Conservation (phyloP, 2,113 vertebrate genomes). For the Lethenteron reissneri region DNA sequence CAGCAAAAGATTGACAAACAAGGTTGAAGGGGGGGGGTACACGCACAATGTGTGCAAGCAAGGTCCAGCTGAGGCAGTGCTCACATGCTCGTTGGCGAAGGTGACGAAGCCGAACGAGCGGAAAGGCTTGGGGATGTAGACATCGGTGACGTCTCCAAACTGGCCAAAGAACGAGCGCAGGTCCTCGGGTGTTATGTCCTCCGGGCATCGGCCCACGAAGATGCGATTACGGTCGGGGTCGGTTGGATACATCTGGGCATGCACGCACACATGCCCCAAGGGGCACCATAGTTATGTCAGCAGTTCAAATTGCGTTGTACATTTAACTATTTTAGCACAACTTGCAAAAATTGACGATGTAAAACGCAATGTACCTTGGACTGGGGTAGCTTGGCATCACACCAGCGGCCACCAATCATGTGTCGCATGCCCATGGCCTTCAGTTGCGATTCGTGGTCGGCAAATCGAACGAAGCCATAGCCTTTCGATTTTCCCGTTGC, state of each 20-base stretch:
- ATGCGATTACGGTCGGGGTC: constrained; percentile 1
- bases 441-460: constrained; percentile 1
- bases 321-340: too few relatives aligned
- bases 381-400: neutral
- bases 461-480: constrained; percentile 6
- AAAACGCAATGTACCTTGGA: neutral
- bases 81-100: constrained; percentile 1
- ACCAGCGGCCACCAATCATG: constrained; percentile 6
- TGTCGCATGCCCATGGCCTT: constrained; percentile 3
- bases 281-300: too few relatives aligned
- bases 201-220: constrained; percentile 5
- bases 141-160: constrained; percentile 3
- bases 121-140: constrained; percentile 6
- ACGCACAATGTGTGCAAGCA: too few relatives aligned
- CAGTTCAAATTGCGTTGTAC: too few relatives aligned
- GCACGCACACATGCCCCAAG: neutral
- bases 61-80: neutral
- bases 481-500: neutral
- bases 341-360: too few relatives aligned
- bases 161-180: constrained; percentile 2
- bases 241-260: constrained; percentile 4
- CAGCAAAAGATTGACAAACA: too few relatives aligned
- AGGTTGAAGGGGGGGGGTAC: too few relatives aligned
- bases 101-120: constrained; percentile 5
- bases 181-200: neutral